phyloP scores from a whole-genome alignment of 1,140 invertebrate species.

The Wiebesia pumilae region DNA sequence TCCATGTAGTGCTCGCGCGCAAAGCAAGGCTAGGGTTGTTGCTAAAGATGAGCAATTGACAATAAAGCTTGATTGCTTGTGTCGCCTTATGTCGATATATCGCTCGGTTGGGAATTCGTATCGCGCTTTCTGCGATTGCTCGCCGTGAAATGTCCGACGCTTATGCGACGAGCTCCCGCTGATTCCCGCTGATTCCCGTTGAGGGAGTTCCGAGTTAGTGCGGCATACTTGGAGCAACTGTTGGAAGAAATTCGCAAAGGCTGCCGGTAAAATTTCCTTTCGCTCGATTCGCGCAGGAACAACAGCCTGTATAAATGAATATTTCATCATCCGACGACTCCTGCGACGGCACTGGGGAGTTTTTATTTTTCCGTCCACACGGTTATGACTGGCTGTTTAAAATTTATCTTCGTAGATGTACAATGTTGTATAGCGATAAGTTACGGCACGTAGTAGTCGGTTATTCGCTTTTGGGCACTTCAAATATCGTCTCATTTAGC shows the following conservation, averaged over 20 bases:
- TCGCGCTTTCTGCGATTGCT: background rate
- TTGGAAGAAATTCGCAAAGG: background rate
- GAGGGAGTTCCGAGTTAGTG: background rate
- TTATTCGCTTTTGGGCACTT: too few species aligned
- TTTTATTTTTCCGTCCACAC: too few species aligned
- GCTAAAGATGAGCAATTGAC: conserved; percentile 23
- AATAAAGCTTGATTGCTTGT: conserved; percentile 10
- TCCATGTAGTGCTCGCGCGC: background rate
- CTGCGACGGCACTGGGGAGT: too few species aligned
- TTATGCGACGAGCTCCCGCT: conserved; percentile 5
- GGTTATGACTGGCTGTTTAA: too few species aligned
- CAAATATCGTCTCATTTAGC: too few species aligned
- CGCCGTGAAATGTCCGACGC: conserved; percentile 16
- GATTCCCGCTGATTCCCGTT: background rate
- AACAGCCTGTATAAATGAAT: too few species aligned
- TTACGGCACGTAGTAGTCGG: too few species aligned
- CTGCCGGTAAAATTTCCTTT: background rate
- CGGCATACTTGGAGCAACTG: background rate
- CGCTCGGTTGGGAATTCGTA: conserved; percentile 16
- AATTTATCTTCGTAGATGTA: too few species aligned
- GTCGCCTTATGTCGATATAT: conserved; percentile 24
- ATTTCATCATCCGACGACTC: too few species aligned
- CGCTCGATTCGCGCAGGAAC: background rate
- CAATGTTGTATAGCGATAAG: too few species aligned
- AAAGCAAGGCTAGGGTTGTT: background rate